Evolutionary conservation across 2,797 vertebrate species (phyloP), one percentile per base, ranked within the genome.

Genomic region (Labeo calbasu): DNA sequence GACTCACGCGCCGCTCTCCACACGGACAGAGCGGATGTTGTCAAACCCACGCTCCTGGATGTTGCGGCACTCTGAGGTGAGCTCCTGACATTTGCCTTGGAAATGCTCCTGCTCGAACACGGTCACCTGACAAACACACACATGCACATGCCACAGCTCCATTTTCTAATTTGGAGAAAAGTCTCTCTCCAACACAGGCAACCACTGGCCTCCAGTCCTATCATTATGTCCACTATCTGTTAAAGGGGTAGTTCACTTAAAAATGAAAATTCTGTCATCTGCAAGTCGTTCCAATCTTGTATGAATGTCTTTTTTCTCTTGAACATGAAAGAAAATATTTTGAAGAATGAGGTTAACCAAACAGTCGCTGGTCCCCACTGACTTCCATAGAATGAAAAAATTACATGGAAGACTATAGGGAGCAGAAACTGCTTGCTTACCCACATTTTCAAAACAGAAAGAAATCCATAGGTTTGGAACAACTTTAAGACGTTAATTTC

Each of bases 1-100:
- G 90, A 94, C 93, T 95, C 92, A 94, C 91, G 91, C 92, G 90
- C 92, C 93, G 85, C 92, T 92, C 91, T 94, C 92, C 90, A 92
- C 91, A 83, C 90, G 78, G 89, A 94, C 89, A 84, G 93, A 93
- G 81, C 92, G 92, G 89, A 94, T 92, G 92, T 92, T 92, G 91
- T 93, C 92, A 86, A 94, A 86, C 86, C 93, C 91, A 19, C 93
- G 93, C 86, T 93, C 68, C 21, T 92, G 84, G 89, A 95, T 93
- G 92, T 91, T 95, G 85, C 91, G 91, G 91, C 93, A 94, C 87
- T 94, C 92, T 0, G 66, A 83, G 66, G 91, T 94, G 88, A 94
- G 93, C 88, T 95, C 92, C 89, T 91, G 66, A 82, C 88, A 91
- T 85, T 87, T 91, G 65, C 92, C 92, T 89, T 93, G 94, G 91